Evolutionary conservation across 1,140 invertebrate genomes (phyloP).

Genomic region (Drosophila pallidifrons): DNA sequence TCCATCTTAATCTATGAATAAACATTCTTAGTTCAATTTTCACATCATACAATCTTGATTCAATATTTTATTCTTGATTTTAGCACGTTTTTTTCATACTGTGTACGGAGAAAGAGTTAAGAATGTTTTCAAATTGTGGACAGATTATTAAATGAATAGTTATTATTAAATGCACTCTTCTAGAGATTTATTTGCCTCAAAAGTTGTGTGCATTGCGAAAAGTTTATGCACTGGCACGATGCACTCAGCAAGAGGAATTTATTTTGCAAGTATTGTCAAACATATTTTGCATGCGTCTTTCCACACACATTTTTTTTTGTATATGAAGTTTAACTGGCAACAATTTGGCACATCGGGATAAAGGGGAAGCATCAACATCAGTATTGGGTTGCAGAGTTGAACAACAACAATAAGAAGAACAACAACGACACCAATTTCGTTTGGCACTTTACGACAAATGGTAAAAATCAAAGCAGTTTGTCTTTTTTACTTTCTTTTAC

Average conservation of each 20-base stretch:
- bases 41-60: no score
- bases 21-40: no score
- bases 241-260: conserved; percentile 19
- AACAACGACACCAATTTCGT: conserved; percentile 34
- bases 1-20: no score
- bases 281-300: conserved; percentile 46
- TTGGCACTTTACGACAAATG: conserved; percentile 42
- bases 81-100: no score
- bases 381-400: conserved; percentile 17
- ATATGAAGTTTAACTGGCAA: conserved; percentile 62
- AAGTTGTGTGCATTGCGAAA: conserved; percentile 34
- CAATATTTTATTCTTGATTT: no score
- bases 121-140: no score
- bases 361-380: not conserved
- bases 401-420: conserved; percentile 5
- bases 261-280: conserved; percentile 24
- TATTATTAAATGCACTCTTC: not conserved
- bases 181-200: not conserved
- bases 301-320: conserved; percentile 26
- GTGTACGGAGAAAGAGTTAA: no score
- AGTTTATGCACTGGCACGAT: conserved; percentile 39
- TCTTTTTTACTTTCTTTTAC: conserved; percentile 10
- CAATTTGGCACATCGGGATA: conserved; percentile 59
- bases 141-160: not conserved
- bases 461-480: conserved; percentile 28